Percentiles rank a stretch among this genome's conserved stretches.
phyloP scores from a whole-genome alignment of 1,140 invertebrate species.

The Philopotamus ludificatus region DNA sequence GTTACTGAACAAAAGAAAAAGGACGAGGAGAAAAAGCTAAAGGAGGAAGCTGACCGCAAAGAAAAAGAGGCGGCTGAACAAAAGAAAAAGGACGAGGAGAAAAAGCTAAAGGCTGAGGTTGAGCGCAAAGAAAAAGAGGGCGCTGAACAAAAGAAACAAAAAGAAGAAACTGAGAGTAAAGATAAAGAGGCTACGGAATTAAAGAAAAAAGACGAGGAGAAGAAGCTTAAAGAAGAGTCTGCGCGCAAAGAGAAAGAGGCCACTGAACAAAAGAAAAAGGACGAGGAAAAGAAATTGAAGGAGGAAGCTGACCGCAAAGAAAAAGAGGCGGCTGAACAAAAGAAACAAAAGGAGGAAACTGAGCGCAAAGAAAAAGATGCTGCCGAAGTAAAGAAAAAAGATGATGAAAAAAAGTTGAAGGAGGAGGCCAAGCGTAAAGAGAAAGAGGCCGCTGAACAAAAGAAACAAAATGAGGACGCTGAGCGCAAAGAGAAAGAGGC shows the following conservation, averaged over 20 bases:
- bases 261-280: constrained; percentile 23
- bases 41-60: constrained; percentile 37
- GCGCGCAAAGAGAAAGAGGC: constrained; percentile 9
- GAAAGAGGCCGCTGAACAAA: constrained; percentile 21
- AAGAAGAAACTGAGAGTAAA: constrained; percentile 29
- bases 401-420: constrained; percentile 43
- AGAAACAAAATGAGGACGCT: constrained; percentile 32
- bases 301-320: not conserved
- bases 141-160: constrained; percentile 39
- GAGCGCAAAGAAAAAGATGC: too few relatives aligned
- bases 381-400: constrained; percentile 42
- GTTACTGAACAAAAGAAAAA: constrained; percentile 25
- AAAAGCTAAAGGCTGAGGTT: constrained; percentile 32
- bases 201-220: constrained; percentile 36
- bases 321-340: constrained; percentile 29
- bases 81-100: constrained; percentile 26
- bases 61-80: constrained; percentile 21
- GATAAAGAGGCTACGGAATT: constrained; percentile 40
- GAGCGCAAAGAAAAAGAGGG: constrained; percentile 1
- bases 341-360: constrained; percentile 7
- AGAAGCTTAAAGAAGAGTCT: constrained; percentile 34
- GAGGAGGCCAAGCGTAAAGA: constrained; percentile 20
- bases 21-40: constrained; percentile 21
- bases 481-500: constrained; percentile 26
- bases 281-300: constrained; percentile 14